Conservation (phyloP, 2,797 vertebrate species). For the Acipenser transmontanus region DNA sequence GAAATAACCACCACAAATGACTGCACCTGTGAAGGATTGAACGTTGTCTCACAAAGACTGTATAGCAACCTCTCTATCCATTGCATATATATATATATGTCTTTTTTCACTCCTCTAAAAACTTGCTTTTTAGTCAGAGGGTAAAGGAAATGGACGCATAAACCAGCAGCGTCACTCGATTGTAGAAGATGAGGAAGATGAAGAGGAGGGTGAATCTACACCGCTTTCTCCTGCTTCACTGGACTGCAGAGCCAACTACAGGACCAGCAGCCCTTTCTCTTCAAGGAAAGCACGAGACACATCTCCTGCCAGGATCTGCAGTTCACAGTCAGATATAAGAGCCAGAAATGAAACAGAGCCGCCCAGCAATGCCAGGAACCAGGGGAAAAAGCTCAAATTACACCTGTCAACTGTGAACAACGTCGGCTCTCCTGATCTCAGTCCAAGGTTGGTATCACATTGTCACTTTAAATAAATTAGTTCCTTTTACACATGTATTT, state of each 20-base stretch:
- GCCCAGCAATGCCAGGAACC: conserved; percentile 45
- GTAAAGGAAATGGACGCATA: conserved; percentile 66
- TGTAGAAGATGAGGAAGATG: conserved; percentile 61
- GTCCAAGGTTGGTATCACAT: conserved; percentile 49
- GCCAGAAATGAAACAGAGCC: conserved; percentile 50
- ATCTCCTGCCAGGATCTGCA: conserved; percentile 58
- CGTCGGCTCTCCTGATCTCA: conserved; percentile 55
- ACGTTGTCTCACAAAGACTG: no score
- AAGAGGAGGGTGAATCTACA: conserved; percentile 49
- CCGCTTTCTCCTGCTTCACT: conserved; percentile 44
- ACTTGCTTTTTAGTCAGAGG: conserved; percentile 51
- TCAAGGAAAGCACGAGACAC: conserved; percentile 60
- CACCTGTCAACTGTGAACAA: conserved; percentile 49
- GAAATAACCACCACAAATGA: no score
- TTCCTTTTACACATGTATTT: not conserved
- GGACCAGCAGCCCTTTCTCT: conserved; percentile 39
- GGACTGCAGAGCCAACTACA: conserved; percentile 24
- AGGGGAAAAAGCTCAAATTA: conserved; percentile 59
- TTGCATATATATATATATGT: not conserved
- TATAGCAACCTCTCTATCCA: no score
- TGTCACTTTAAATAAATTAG: conserved; percentile 7
- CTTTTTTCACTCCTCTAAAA: not conserved
- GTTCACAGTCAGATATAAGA: conserved; percentile 42
- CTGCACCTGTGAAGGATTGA: no score
- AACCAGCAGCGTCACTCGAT: conserved; percentile 63